Percentiles rank a stretch among this genome's conserved stretches.
phyloP scores from a whole-genome alignment of 2,797 vertebrate genomes.

The Sebastes matsubarae region DNA sequence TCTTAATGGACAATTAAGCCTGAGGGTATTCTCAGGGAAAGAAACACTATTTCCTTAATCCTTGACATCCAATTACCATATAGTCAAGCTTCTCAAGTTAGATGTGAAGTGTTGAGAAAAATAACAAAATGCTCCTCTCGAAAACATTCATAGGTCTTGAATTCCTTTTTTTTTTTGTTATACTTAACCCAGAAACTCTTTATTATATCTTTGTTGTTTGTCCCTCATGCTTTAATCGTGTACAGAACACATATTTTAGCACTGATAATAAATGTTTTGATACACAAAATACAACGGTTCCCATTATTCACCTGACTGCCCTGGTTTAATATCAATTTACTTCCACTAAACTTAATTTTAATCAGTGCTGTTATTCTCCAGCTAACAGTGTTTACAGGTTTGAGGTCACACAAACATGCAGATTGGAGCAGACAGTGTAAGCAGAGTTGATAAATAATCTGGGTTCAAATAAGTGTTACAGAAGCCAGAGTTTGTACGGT shows the following conservation, averaged over 20 bases:
- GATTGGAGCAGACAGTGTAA: background rate
- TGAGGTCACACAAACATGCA: background rate
- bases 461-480: background rate
- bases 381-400: background rate
- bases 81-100: background rate
- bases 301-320: background rate
- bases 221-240: background rate
- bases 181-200: background rate
- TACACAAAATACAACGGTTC: background rate
- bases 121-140: background rate
- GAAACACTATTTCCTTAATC: background rate
- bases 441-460: background rate
- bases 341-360: background rate
- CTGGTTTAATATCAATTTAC: background rate
- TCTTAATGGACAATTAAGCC: conserved; percentile 14
- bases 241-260: background rate
- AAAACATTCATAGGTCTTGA: background rate
- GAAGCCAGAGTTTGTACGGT: background rate
- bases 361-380: background rate
- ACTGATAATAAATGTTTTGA: background rate
- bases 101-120: background rate
- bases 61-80: conserved; percentile 13
- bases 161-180: background rate
- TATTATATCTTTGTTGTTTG: background rate
- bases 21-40: background rate